A percentile compares a stretch with the other conserved stretches of the same genome.
phyloP scores from a whole-genome alignment of 30 jellyfish, hydroid and myxozoan genomes.

The Aurelia aurita complex sp. Pacific region DNA sequence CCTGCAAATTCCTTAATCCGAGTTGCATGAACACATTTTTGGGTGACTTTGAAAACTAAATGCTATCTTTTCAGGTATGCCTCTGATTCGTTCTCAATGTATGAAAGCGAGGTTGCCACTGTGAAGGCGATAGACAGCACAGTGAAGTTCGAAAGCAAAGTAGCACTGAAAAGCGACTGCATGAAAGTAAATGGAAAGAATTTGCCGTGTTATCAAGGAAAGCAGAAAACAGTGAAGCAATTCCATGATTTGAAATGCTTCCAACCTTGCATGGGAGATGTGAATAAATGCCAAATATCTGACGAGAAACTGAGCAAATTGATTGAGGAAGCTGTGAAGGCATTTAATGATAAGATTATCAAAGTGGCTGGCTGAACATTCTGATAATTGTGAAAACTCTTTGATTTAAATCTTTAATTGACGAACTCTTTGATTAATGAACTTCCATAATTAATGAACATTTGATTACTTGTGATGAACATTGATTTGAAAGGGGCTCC shows the following conservation, averaged over 20 bases:
- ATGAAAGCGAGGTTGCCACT: not conserved
- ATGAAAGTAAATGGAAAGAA: not conserved
- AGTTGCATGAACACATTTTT: too few species aligned
- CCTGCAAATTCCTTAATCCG: too few species aligned
- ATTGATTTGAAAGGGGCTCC: too few species aligned
- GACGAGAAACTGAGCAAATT: constrained; percentile 6
- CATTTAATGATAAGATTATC: not conserved
- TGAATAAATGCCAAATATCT: not conserved
- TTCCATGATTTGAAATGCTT: constrained; percentile 10
- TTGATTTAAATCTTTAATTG: too few species aligned
- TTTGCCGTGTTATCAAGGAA: not conserved
- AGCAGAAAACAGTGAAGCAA: not conserved
- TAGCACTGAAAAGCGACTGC: constrained; percentile 3
- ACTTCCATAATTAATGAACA: too few species aligned
- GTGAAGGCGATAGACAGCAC: constrained; percentile 2
- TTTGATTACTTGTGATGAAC: too few species aligned
- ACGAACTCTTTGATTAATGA: too few species aligned
- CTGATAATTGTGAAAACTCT: not conserved
- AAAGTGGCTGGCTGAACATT: not conserved
- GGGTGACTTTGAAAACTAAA: not conserved
- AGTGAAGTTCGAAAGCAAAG: constrained; percentile 6
- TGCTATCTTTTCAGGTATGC: not conserved
- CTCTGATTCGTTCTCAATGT: constrained; percentile 1
- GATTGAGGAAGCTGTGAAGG: constrained; percentile 10
- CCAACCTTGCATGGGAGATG: constrained; percentile 5